phyloP scores from a whole-genome alignment of 2,797 vertebrate genomes.

The Synanceia verrucosa region DNA sequence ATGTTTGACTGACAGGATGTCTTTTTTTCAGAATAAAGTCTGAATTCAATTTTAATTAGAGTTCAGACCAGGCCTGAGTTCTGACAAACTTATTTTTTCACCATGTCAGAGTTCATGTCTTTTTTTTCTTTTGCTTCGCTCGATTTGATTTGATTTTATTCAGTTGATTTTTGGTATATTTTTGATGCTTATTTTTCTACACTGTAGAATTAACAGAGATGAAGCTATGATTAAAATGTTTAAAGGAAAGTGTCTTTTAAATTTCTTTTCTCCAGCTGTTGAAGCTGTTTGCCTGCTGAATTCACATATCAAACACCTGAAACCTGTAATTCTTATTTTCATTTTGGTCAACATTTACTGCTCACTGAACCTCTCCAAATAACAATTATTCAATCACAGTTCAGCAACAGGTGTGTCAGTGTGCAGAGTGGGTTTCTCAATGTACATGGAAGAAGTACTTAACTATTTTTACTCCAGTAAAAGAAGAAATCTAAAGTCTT shows the following conservation, averaged over 20 bases:
- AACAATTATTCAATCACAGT: neutral
- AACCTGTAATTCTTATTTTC: neutral
- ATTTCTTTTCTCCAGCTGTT: neutral
- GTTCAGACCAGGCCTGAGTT: slow-evolving; percentile 12
- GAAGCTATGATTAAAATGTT: slow-evolving; percentile 52
- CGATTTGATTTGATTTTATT: slow-evolving; percentile 58
- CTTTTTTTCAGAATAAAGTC: slow-evolving; percentile 9
- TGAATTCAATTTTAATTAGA: neutral
- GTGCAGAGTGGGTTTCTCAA: too few relatives aligned
- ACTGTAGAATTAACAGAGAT: slow-evolving; percentile 51
- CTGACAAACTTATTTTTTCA: slow-evolving; percentile 44
- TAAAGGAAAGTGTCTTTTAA: neutral
- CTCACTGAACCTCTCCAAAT: neutral
- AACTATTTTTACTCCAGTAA: too few relatives aligned
- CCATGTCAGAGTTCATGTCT: slow-evolving; percentile 6
- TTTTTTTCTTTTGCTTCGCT: slow-evolving; percentile 39
- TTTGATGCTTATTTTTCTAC: slow-evolving; percentile 78
- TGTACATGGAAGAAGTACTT: too few relatives aligned
- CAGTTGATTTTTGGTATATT: slow-evolving; percentile 53
- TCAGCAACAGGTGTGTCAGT: neutral
- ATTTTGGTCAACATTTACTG: neutral
- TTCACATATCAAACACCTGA: neutral
- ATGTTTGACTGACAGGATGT: neutral
- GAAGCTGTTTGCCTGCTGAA: neutral
- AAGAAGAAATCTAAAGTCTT: too few relatives aligned